Evolutionary conservation across 2,888 invertebrate species (phyloP), one percentile per base, ranked within the genome.

Genomic region (Tipula helvola): DNA sequence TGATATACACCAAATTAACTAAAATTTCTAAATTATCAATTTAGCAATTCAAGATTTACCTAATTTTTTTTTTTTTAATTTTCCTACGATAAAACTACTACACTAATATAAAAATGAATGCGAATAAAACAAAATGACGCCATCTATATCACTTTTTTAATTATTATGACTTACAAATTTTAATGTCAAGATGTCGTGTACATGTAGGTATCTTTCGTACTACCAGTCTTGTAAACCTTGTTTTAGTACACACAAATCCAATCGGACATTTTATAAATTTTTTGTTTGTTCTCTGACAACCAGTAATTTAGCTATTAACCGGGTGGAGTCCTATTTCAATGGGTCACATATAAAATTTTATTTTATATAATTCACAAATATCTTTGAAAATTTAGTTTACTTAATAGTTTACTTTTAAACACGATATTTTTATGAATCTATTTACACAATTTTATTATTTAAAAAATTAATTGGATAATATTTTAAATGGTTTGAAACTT

Each of bases 101-200:
- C 36, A 84, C 39, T 16, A 39, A 84, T 10, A 39, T 36, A n/a
- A 36, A 39, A 84, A 39, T 36, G 16, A n/a, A 84, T 39, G 84
- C 41, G n/a, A 84, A 39, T 83, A 16, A 16, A 39, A 39, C 13
- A 71, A 71, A 28, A 71, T 71, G 71, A 71, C 41, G 84, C 84
- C 84, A 84, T 84, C 84, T 84, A 84, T 84, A 84, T 84, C 84
- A 84, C 36, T 84, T 84, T 84, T 39, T 39, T 84, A 84, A 84
- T 36, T 39, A 28, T 71, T 28, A 4, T 71, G 28, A 71, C 7
- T 71, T 71, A 28, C 71, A 71, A 71, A 71, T 28, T 71, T 71
- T 36, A 41, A 84, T 84, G 41, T 39, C 84, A 84, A 39, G 36
- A 84, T 39, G 36, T 84, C 84, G 41, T 84, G 39, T 39, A 39